Evolutionary conservation across 2,888 invertebrate species (phyloP), one percentile per base, ranked within the genome.

Genomic region (Callimorpha dominula): DNA sequence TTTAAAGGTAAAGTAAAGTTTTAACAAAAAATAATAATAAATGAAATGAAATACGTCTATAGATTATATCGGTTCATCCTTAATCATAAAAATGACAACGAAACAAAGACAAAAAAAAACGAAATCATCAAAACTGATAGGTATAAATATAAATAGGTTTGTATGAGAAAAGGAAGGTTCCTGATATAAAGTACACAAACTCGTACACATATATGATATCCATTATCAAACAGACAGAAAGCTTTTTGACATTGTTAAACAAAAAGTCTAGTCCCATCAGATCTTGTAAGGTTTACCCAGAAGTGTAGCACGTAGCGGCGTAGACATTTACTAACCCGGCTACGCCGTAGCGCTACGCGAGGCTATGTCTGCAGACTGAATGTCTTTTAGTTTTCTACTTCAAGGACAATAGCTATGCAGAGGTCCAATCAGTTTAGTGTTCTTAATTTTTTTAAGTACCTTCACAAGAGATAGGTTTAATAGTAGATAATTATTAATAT

Each of bases 341-440:
- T 82, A 84, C 78, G 82, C 31, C 74, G 82, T 78, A 80, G 74
- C 67, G 46, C 76, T 49, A 76, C 66, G 73, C 65, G 72, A 68
- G 66, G 63, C 76, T 78, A 81, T 71, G 74, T 71, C 70, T 78
- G 74, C 71, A 81, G 57, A 64, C 70, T 75, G 40, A 67, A 83
- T 72, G 73, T 52, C 70, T 80, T 77, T 72, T 76, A 78, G 76
- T 77, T 77, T 69, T 31, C 42, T 43, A 73, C 74, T 74, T 84
- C 74, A 82, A 82, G 77, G 80, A 80, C 78, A 82, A 78, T 74
- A 65, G 73, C 70, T 74, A 49, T 65, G 20, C 52, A 64, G 57
- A 81, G 72, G 57, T 75, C 65, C n/a, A 43, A 6, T 49, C 69
- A 74, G 65, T 79, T 77, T 52, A 63, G 60, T 67, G 65, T 75